phyloP scores from a whole-genome alignment of 2,113 vertebrate species.

The Dromas ardeola region DNA sequence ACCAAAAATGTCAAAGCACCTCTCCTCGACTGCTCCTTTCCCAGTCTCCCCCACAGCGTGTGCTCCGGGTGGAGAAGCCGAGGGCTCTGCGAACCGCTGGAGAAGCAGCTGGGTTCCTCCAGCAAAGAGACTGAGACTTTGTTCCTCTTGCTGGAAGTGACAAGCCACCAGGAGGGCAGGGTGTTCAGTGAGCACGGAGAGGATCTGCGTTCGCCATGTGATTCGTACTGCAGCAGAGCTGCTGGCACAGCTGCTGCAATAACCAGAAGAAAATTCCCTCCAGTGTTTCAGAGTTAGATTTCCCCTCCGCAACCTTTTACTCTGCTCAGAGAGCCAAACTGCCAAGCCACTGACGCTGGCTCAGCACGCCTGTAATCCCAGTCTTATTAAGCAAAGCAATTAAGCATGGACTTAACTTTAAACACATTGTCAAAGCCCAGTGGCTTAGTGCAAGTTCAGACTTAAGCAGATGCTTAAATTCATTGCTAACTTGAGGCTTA shows the following conservation, averaged over 20 bases:
- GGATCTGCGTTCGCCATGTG: constrained; percentile 37
- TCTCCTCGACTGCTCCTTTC: background rate
- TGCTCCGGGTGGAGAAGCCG: accelerated
- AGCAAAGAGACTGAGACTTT: background rate
- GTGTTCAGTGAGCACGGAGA: background rate
- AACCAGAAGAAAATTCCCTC: constrained; percentile 29
- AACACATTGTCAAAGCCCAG: background rate
- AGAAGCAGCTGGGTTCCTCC: background rate
- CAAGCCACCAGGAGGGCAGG: background rate
- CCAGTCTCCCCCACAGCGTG: background rate
- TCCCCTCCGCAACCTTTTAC: background rate
- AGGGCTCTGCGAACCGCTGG: background rate
- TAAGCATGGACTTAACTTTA: constrained; percentile 9
- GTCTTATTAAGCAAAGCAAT: constrained; percentile 24
- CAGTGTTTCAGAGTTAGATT: background rate
- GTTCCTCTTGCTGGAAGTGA: background rate
- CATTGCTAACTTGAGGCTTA: constrained; percentile 21
- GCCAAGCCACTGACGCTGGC: background rate
- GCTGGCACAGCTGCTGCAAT: constrained; percentile 43
- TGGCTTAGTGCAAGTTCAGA: background rate
- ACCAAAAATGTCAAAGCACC: background rate
- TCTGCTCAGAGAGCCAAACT: accelerated
- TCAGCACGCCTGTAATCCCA: constrained; percentile 14
- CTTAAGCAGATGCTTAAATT: background rate
- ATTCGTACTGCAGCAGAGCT: constrained; percentile 53